phyloP scores from a whole-genome alignment of 2,888 invertebrate species.

The Catonia carolina region DNA sequence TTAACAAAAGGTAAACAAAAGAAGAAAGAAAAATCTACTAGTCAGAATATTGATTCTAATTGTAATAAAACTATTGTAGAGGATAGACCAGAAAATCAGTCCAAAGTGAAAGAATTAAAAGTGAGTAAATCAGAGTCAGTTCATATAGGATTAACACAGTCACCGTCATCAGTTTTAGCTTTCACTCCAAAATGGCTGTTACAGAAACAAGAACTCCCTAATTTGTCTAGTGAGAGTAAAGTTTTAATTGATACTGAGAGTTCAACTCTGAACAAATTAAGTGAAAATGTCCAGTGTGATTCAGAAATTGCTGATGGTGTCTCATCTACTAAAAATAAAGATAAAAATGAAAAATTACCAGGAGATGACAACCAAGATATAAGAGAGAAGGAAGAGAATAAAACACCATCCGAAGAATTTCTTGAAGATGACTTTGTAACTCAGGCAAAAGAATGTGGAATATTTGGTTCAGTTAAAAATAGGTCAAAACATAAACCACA shows the following conservation, averaged over 20 bases:
- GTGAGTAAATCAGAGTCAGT: background rate
- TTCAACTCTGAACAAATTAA: too few relatives aligned
- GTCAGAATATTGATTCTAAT: background rate
- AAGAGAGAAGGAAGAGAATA: background rate
- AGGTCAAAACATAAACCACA: constrained; percentile 9
- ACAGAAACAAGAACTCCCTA: background rate
- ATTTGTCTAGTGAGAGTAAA: background rate
- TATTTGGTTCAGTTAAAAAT: constrained; percentile 24
- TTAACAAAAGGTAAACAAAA: constrained; percentile 3
- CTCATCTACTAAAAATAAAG: background rate
- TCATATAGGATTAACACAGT: background rate
- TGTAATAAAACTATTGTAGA: background rate
- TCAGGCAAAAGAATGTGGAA: constrained; percentile 22
- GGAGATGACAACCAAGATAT: background rate
- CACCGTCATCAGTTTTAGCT: constrained; percentile 17
- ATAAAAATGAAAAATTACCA: background rate
- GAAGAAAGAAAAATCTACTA: constrained; percentile 2
- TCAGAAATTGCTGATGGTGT: background rate
- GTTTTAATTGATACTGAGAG: background rate
- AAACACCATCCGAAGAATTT: background rate
- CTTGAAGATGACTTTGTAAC: constrained; percentile 3
- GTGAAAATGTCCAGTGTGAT: too few relatives aligned
- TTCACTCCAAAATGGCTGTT: constrained; percentile 21
- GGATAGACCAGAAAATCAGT: background rate
- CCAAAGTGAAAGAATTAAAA: background rate